Conservation (phyloP, 1,140 invertebrate species). For the Cydia splendana region DNA sequence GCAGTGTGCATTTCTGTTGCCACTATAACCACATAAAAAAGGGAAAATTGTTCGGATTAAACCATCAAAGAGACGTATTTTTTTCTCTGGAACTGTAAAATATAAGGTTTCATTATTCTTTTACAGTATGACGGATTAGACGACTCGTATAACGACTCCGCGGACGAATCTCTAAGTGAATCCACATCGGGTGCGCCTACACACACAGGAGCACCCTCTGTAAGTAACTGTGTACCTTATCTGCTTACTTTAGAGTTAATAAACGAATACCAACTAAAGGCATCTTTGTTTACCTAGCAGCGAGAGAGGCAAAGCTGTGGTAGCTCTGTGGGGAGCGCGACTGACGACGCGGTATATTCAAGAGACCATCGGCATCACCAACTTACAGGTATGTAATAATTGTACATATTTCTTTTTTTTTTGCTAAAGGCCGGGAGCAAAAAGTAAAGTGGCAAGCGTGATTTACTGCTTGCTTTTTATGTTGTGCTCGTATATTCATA, state of each 20-base stretch:
- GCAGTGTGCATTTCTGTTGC: not conserved
- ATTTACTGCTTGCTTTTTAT: conserved; percentile 22
- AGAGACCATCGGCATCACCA: conserved; percentile 62
- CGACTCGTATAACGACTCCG: conserved; percentile 85
- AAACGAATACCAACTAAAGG: not conserved
- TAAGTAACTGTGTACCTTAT: conserved; percentile 33
- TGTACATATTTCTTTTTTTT: not conserved
- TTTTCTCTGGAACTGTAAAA: too few relatives aligned
- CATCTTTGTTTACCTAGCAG: conserved; percentile 38
- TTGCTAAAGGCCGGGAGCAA: not conserved
- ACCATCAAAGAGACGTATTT: too few relatives aligned
- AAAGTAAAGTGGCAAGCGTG: not conserved
- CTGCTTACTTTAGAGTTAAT: not conserved
- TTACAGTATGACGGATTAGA: conserved; percentile 85
- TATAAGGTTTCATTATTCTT: not conserved
- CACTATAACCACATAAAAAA: too few relatives aligned
- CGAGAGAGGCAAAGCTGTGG: conserved; percentile 72
- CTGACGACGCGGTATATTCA: conserved; percentile 69
- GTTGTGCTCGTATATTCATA: conserved; percentile 17
- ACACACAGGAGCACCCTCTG: conserved; percentile 54
- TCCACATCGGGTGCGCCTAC: conserved; percentile 76
- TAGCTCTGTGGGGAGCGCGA: conserved; percentile 70
- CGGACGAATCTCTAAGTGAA: conserved; percentile 83
- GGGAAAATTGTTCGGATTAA: too few relatives aligned
- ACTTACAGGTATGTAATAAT: conserved; percentile 53